These are phyloP conservation scores for Vidua macroura DNA, from an alignment of 2,113 vertebrate species.

Conservation along the genomic window DNA sequence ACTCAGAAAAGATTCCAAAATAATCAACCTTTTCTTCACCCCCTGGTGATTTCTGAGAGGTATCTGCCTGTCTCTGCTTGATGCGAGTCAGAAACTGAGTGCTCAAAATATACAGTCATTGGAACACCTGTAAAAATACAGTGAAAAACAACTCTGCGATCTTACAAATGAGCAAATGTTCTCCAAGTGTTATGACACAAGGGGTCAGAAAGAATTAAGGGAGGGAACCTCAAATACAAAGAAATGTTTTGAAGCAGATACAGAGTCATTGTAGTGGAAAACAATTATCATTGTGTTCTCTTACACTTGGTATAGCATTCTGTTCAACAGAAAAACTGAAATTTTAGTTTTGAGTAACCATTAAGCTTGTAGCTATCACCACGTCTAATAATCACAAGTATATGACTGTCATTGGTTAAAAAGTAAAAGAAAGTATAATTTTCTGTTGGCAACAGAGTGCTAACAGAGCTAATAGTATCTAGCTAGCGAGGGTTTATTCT, in stretches of 20 bases:
- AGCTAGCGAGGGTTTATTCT: slow-evolving; percentile 24
- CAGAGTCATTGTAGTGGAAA: neutral
- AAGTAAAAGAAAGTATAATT: slow-evolving; percentile 64
- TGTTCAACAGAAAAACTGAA: slow-evolving; percentile 49
- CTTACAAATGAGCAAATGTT: neutral
- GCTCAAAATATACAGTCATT: neutral
- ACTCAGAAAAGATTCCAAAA: neutral
- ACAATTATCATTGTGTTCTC: neutral
- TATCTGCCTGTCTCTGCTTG: neutral
- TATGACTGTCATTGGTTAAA: slow-evolving; percentile 46
- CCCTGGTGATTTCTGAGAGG: neutral
- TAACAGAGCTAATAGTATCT: slow-evolving; percentile 49
- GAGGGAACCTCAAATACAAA: neutral
- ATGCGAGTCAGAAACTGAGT: neutral
- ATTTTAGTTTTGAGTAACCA: slow-evolving; percentile 44
- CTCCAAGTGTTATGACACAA: neutral
- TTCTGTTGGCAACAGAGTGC: neutral
- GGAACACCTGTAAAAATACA: slow-evolving; percentile 45
- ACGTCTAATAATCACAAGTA: slow-evolving; percentile 39
- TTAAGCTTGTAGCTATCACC: slow-evolving; percentile 41
- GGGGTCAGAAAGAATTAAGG: neutral
- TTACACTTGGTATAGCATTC: slow-evolving; percentile 3
- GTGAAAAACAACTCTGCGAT: neutral
- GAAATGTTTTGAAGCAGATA: slow-evolving; percentile 13
- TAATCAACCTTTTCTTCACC: neutral